A percentile compares a stretch with the other conserved stretches of the same genome.
Conservation (phyloP, 2,888 invertebrate species). For the Sinotaia quadrata region DNA sequence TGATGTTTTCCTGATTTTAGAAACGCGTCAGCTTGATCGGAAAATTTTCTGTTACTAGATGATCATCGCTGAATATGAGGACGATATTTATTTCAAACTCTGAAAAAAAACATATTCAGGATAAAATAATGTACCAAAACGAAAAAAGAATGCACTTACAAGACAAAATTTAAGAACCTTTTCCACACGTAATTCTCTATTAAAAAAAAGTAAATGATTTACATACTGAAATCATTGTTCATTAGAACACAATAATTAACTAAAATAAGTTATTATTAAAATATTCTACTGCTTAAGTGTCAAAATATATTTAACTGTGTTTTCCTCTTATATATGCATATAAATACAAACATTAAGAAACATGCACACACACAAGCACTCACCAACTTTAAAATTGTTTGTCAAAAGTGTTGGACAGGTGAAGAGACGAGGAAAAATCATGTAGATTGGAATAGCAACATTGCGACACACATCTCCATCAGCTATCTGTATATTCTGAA, state of each 20-base stretch:
- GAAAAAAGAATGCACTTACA: not conserved
- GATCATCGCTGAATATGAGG: constrained; percentile 92
- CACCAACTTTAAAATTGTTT: constrained; percentile 94
- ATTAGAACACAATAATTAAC: not conserved
- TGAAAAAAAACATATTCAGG: constrained; percentile 68
- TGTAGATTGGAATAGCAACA: constrained; percentile 89
- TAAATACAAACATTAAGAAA: not conserved
- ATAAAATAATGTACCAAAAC: not conserved
- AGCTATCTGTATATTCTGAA: constrained; percentile 97
- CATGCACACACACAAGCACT: constrained; percentile 52
- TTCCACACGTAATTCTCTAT: too few relatives aligned
- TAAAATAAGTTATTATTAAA: not conserved
- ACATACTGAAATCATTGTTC: too few relatives aligned
- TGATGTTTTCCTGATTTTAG: too few relatives aligned
- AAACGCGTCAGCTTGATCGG: constrained; percentile 78
- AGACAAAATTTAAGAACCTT: too few relatives aligned
- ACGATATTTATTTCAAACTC: constrained; percentile 96
- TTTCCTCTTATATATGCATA: not conserved
- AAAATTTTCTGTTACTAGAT: constrained; percentile 94
- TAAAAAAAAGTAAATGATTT: too few relatives aligned
- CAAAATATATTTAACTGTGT: not conserved
- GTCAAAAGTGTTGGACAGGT: constrained; percentile 93
- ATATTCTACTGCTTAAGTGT: not conserved
- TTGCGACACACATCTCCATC: constrained; percentile 90
- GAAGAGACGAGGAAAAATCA: constrained; percentile 95